A percentile compares a stretch with the other conserved stretches of the same genome.
Evolutionary conservation across 2,888 invertebrate species (phyloP).

Genomic region (Taphrorychus bicolor): DNA sequence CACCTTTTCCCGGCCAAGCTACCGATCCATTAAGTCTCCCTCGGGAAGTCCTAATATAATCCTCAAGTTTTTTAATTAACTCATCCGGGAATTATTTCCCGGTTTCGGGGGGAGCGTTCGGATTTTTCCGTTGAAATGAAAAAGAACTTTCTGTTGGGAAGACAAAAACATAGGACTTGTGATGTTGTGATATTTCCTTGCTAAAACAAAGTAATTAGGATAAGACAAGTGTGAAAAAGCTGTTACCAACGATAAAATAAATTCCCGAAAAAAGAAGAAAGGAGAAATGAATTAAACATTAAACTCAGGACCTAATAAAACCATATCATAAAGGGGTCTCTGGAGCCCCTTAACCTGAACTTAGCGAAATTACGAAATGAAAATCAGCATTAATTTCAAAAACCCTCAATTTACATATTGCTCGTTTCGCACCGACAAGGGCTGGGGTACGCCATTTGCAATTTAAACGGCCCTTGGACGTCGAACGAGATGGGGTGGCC

Average conservation of each 20-base stretch:
- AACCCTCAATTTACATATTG: slow-evolving; percentile 9
- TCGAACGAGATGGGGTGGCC: neutral
- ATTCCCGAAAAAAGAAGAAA: neutral
- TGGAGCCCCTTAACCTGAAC: neutral
- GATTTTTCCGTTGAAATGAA: neutral
- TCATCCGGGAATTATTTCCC: slow-evolving; percentile 28
- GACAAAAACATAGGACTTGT: neutral
- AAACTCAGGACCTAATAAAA: neutral
- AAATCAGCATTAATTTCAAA: slow-evolving; percentile 9
- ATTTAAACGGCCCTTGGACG: slow-evolving; percentile 21
- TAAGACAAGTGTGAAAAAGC: neutral
- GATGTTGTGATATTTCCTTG: neutral
- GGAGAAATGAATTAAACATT: neutral
- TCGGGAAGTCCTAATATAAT: slow-evolving; percentile 23
- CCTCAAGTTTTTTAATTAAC: slow-evolving; percentile 35
- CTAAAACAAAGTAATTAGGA: no score
- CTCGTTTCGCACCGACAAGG: slow-evolving; percentile 8
- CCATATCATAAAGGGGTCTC: neutral
- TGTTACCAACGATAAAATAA: neutral
- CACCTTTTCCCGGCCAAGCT: slow-evolving; percentile 18
- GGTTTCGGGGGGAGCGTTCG: slow-evolving; percentile 8
- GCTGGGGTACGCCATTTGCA: slow-evolving; percentile 27
- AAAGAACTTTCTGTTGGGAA: neutral
- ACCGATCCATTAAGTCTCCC: slow-evolving; percentile 24
- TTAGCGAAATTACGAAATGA: slow-evolving; percentile 5